Conservation (phyloP, 2,888 invertebrate species). For the Mimumesa dahlbomi region DNA sequence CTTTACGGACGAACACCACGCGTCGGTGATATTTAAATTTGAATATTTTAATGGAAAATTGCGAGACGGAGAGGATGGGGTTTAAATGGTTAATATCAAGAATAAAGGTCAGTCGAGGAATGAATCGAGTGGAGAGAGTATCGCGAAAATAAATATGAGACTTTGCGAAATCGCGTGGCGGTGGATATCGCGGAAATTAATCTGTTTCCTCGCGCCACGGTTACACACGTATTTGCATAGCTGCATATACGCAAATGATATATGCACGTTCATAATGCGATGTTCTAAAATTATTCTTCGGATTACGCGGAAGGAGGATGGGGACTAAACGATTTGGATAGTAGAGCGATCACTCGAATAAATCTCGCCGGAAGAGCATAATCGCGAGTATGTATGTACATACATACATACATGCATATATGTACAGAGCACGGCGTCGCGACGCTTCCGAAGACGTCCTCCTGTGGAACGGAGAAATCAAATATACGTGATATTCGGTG, state of each 20-base stretch:
- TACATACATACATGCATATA: background rate
- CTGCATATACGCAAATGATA: conserved; percentile 37
- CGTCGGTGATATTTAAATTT: too few species aligned
- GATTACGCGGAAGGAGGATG: conserved; percentile 24
- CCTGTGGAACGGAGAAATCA: too few species aligned
- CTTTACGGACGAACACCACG: too few species aligned
- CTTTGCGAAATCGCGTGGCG: background rate
- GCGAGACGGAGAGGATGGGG: too few species aligned
- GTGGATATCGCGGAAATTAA: background rate
- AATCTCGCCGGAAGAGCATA: conserved; percentile 35
- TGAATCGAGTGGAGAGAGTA: background rate
- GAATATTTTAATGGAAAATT: too few species aligned
- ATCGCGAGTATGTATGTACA: conserved; percentile 8
- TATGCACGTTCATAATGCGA: conserved; percentile 22
- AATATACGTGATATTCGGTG: conserved; percentile 25
- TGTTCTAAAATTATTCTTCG: conserved; percentile 50
- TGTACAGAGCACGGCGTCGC: too few species aligned
- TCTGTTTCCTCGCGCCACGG: background rate
- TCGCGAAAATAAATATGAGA: background rate
- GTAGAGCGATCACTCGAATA: conserved; percentile 40
- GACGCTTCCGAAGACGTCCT: too few species aligned
- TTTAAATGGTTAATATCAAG: too few species aligned
- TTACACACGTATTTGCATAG: too few species aligned
- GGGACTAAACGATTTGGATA: conserved; percentile 24
- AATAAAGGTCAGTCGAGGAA: background rate